Percentiles rank a stretch among this genome's conserved stretches.
These are phyloP conservation scores for Dendroctonus ponderosae DNA, from an alignment of 1,140 invertebrate genomes.

Conservation along the genomic window DNA sequence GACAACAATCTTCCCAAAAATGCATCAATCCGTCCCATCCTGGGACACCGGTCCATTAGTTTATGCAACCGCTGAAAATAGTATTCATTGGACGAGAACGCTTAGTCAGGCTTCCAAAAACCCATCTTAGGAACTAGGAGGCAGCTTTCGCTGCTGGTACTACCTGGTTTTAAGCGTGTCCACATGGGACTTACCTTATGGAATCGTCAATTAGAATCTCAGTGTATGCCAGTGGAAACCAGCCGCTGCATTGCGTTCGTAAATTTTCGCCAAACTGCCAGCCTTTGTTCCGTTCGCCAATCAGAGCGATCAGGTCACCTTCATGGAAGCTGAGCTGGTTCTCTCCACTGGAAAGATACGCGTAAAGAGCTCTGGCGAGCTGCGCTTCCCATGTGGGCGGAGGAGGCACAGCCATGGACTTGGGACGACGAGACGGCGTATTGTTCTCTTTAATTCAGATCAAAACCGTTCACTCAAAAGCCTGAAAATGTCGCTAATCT, in stretches of 20 bases:
- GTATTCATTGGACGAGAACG: too few relatives aligned
- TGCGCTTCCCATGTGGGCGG: conserved; percentile 60
- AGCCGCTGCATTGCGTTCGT: conserved; percentile 83
- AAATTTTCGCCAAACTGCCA: conserved; percentile 95
- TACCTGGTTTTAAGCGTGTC: too few relatives aligned
- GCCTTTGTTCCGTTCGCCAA: conserved; percentile 88
- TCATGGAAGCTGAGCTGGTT: conserved; percentile 91
- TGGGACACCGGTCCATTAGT: too few relatives aligned
- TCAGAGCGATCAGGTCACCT: conserved; percentile 82
- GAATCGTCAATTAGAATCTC: conserved; percentile 64
- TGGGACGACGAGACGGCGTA: conserved; percentile 63
- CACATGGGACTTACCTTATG: conserved; percentile 53
- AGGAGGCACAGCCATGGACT: conserved; percentile 69
- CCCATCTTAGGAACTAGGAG: too few relatives aligned
- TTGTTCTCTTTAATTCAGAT: conserved; percentile 25
- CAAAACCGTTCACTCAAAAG: too few relatives aligned
- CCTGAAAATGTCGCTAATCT: neutral
- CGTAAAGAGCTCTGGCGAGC: conserved; percentile 80
- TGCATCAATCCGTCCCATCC: too few relatives aligned
- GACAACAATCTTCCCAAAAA: too few relatives aligned
- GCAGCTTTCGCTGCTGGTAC: too few relatives aligned
- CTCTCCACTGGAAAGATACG: conserved; percentile 85
- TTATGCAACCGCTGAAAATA: too few relatives aligned
- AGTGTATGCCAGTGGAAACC: conserved; percentile 93
- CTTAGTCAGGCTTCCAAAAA: too few relatives aligned